phyloP scores from a whole-genome alignment of 2,888 invertebrate species.

The Acronicta aceris region DNA sequence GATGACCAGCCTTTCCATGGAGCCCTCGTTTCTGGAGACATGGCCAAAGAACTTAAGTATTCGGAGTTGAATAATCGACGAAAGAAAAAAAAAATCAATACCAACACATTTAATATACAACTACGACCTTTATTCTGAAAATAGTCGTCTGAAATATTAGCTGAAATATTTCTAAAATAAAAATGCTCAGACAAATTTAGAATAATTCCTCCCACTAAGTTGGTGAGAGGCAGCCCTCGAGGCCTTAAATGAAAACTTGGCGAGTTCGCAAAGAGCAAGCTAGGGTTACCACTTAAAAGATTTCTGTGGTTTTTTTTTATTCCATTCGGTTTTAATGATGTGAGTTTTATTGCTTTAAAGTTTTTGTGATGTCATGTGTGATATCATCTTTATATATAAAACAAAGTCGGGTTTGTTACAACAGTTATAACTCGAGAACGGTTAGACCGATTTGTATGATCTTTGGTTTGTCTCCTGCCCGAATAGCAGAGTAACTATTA shows the following conservation, averaged over 20 bases:
- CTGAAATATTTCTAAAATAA: conserved; percentile 20
- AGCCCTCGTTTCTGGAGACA: no score
- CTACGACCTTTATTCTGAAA: conserved; percentile 10
- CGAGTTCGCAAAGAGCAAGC: conserved; percentile 25
- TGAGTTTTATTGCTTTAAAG: conserved; percentile 17
- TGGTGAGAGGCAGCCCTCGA: conserved; percentile 16
- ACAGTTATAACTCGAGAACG: no score
- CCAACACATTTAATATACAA: no score
- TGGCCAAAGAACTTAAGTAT: no score
- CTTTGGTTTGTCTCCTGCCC: no score
- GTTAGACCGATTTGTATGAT: no score
- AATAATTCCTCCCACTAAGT: conserved; percentile 19
- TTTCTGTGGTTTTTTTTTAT: conserved; percentile 17
- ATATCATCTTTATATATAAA: no score
- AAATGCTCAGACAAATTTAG: conserved; percentile 39
- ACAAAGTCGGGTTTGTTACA: no score
- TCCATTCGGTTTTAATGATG: conserved; percentile 34
- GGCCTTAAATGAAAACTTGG: conserved; percentile 45
- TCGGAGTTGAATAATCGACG: no score
- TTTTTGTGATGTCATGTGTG: neutral
- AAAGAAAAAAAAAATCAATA: no score
- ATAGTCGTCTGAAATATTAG: conserved; percentile 19
- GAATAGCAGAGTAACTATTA: no score
- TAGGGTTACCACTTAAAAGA: conserved; percentile 40
- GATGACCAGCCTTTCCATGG: no score